Percentiles rank a stretch among this genome's conserved stretches.
These are phyloP conservation scores for Stramonita haemastoma DNA, from an alignment of 2,888 invertebrate species.

Conservation along the genomic window DNA sequence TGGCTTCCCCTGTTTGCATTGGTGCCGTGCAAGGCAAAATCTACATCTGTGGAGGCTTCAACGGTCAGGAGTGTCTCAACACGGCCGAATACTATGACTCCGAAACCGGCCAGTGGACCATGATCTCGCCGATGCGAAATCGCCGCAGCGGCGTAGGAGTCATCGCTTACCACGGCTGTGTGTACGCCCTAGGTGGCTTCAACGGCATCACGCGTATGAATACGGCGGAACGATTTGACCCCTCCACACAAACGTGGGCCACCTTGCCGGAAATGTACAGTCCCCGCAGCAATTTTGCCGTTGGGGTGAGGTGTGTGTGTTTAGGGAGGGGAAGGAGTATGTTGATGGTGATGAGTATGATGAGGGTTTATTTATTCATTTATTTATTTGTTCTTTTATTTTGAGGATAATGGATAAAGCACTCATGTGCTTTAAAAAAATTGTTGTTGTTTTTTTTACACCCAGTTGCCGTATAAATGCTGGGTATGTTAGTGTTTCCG, in stretches of 20 bases:
- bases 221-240: conserved; percentile 85
- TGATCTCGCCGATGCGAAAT: conserved; percentile 85
- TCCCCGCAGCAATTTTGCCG: conserved; percentile 76
- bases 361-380: too few species aligned
- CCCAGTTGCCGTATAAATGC: too few species aligned
- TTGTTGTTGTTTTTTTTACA: too few species aligned
- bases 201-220: conserved; percentile 93
- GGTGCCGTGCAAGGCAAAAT: conserved; percentile 65
- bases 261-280: conserved; percentile 76
- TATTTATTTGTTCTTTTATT: neutral
- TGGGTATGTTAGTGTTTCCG: too few species aligned
- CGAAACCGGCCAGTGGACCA: conserved; percentile 75
- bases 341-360: too few species aligned
- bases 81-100: conserved; percentile 76
- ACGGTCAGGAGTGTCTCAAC: conserved; percentile 77
- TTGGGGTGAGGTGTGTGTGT: conserved; percentile 67
- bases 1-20: too few species aligned
- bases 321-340: neutral
- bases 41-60: conserved; percentile 78
- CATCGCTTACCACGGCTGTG: conserved; percentile 88
- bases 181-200: conserved; percentile 88
- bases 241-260: conserved; percentile 82
- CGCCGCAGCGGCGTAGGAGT: conserved; percentile 94
- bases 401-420: too few species aligned
- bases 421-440: too few species aligned